Conservation (phyloP, 1,140 invertebrate genomes). For the Eulimnadia texana region DNA sequence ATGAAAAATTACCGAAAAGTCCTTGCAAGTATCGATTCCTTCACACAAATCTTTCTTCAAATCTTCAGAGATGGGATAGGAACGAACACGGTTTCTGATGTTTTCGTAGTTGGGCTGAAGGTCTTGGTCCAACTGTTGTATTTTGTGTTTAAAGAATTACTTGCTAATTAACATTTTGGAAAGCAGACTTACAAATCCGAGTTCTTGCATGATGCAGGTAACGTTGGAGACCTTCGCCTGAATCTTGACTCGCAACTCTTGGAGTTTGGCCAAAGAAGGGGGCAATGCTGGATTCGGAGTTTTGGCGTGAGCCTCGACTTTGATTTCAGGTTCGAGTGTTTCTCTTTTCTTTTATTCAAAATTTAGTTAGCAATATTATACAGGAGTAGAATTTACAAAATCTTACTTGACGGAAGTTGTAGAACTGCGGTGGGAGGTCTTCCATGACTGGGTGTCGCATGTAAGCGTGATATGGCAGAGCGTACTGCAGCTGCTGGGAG, state of each 20-base stretch:
- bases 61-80: not conserved
- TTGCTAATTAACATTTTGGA: not conserved
- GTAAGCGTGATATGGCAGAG: not conserved
- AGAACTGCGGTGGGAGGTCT: not conserved
- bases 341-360: no score
- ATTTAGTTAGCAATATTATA: no score
- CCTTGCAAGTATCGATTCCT: slow-evolving; percentile 8
- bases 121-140: not conserved
- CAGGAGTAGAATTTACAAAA: no score
- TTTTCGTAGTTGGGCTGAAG: slow-evolving; percentile 9
- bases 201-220: slow-evolving; percentile 7
- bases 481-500: not conserved
- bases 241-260: not conserved
- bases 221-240: slow-evolving; percentile 5
- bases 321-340: no score
- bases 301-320: not conserved
- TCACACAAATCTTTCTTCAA: slow-evolving; percentile 3
- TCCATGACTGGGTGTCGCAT: not conserved
- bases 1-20: slow-evolving; percentile 9
- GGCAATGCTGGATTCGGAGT: not conserved
- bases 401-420: not conserved
- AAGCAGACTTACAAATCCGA: slow-evolving; percentile 1
- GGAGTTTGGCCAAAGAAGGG: not conserved
- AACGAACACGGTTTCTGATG: not conserved
- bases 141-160: not conserved